Base-by-base conservation (phyloP, 2,888 invertebrate species). In the Phasia obesa region DNA sequence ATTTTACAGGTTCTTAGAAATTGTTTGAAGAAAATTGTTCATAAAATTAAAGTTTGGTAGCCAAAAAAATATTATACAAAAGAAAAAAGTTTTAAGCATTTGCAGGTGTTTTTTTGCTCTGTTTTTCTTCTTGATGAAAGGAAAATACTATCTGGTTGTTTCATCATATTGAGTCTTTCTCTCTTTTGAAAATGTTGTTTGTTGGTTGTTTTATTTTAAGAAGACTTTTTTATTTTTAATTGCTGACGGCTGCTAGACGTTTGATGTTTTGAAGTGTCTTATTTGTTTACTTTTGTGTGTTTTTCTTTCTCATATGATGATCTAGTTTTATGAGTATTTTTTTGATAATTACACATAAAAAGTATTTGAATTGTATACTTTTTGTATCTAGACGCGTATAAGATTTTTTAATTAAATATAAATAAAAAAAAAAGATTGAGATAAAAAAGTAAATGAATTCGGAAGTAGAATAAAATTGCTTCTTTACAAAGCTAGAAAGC, bases 251-350 rank as follows among this genome's bases (percentile, higher is more conserved):
- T 69, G 62, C 47, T 15, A 55, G 11, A 47, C 67, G 77, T 80
- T 80, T 80, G 73, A 80, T 74, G 60, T 74, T 60, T 67, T 79
- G 3, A 73, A 67, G 73, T 60, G 70, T 71, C 31, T 76, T 77
- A 64, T 69, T 76, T 60, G 71, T 59, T 15, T 25, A 27, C 17
- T 44, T 62, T 73, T 62, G 49, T 53, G 49, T 53, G 47, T 57
- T 47, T 21, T 65, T 47, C 7, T 44, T 44, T 25, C n/a, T 71
- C 9, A 47, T 47, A 47, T 35, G 57, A 5, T 64, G 57, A 5
- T 64, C 64, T 75, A 65, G 47, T 57, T 64, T 74, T 75, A 35
- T 75, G 25, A 47, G 64, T 38, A 23, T 69, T 69, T 60, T 69
- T 21, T n/a, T 67, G 47, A 75, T 65, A 65, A 57, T 65, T 62